phyloP scores from a whole-genome alignment of 2,888 invertebrate genomes.

The Sarcophaga carnaria region DNA sequence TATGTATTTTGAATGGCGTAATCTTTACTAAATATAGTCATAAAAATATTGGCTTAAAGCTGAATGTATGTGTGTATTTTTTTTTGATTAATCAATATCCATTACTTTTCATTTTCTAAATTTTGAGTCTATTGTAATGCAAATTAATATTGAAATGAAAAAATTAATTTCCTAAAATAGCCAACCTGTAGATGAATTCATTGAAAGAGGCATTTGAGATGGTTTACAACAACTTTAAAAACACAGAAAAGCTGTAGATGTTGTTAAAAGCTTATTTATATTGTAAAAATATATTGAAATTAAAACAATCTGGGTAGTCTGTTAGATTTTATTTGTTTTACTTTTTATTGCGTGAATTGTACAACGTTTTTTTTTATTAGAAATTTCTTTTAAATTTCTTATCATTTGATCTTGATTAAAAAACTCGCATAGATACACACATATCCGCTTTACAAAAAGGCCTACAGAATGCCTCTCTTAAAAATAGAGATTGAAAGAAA shows the following conservation, averaged over 20 bases:
- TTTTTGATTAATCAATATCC: neutral
- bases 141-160: neutral
- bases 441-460: neutral
- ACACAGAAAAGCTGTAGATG: too few species aligned
- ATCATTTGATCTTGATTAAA: conserved; percentile 41
- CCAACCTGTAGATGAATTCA: too few species aligned
- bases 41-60: conserved; percentile 10
- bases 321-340: neutral
- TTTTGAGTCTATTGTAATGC: conserved; percentile 19
- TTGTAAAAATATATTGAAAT: too few species aligned
- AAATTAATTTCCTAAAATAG: too few species aligned
- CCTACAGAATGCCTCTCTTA: neutral
- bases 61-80: neutral
- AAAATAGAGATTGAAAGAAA: neutral
- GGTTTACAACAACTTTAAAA: too few species aligned
- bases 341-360: neutral
- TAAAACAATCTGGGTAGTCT: too few species aligned
- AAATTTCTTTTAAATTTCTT: conserved; percentile 4
- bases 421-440: conserved; percentile 6
- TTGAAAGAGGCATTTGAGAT: too few species aligned
- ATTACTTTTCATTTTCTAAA: neutral
- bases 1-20: conserved; percentile 16
- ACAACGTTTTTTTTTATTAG: neutral
- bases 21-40: conserved; percentile 12
- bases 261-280: too few species aligned